Base-by-base conservation (phyloP, 2,797 vertebrate species). In the Sphaeramia orbicularis region DNA sequence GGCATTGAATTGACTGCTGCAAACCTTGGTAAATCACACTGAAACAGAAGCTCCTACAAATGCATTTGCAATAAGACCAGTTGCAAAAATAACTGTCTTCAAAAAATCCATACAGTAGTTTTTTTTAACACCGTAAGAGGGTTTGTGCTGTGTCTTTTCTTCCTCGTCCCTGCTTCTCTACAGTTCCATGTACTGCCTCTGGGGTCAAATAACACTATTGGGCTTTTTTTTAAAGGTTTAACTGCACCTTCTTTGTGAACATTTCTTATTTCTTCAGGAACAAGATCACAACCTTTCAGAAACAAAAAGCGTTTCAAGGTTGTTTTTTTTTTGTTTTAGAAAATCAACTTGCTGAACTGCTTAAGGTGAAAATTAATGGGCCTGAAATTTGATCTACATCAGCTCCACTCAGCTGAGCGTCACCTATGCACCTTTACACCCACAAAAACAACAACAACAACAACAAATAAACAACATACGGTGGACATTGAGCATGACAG, bases 401-500 rank as follows among this genome's bases (percentile, higher is more conserved):
- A 12, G 38, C 35, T n/a, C 37, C 52, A 16, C 10, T 40, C 45
- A n/a, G 0, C 36, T 11, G 40, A 60, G 14, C 10, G 2, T 2
- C 15, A 11, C n/a, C 11, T 14, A 2, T 55, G 42, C 27, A 60
- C 10, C 13, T 48, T 27, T 12, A 48, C 14, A 51, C 1, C 15
- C 11, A 71, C 15, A 51, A n/a, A n/a, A n/a, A n/a, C n/a, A n/a
- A n/a, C n/a, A n/a, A n/a, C n/a, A n/a, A 24, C 42, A 35, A 24
- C 14, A 45, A 12, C 21, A 44, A 62, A 12, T 19, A 14, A 13
- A 24, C 2, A 45, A 77, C 86, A 65, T 86, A 99, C 97, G 97
- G 87, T 99, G 97, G 10, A 99, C 94, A 0, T 99, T 96, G 14
- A 99, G 96, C 53, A 87, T 90, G 16, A 98, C 82, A 0, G 90